A percentile compares a stretch with the other conserved stretches of the same genome.
Evolutionary conservation across 2,113 vertebrate genomes (phyloP).

Genomic region (Athene cunicularia): DNA sequence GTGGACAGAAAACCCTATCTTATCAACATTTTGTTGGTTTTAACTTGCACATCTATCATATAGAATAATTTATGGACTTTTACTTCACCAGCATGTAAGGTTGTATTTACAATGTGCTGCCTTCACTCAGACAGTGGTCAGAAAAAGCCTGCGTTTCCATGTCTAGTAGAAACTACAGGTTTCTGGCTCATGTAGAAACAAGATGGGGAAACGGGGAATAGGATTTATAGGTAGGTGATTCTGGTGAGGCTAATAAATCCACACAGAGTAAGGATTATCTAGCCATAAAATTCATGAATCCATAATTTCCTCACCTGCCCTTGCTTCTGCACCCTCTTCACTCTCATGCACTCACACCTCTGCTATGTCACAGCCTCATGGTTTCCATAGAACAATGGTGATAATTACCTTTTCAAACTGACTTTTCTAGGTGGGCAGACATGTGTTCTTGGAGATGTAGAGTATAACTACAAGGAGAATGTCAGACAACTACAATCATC

Average conservation of each 20-base stretch:
- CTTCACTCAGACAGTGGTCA: background rate
- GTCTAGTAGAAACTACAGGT: background rate
- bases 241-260: background rate
- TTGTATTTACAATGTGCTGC: background rate
- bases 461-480: background rate
- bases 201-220: background rate
- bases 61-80: background rate
- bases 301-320: fast-evolving
- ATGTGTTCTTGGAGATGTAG: fast-evolving
- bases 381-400: background rate
- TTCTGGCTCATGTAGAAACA: background rate
- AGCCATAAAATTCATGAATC: background rate
- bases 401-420: background rate
- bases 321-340: fast-evolving
- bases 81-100: background rate
- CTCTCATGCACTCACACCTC: background rate
- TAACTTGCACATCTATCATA: background rate
- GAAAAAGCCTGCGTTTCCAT: background rate
- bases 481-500: background rate
- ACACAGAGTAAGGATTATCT: background rate
- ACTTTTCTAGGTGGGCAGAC: background rate
- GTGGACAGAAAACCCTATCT: no score
- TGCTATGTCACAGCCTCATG: background rate
- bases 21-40: background rate
- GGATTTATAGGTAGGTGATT: background rate